phyloP scores from a whole-genome alignment of 2,113 vertebrate genomes.

The Halcyon senegalensis region DNA sequence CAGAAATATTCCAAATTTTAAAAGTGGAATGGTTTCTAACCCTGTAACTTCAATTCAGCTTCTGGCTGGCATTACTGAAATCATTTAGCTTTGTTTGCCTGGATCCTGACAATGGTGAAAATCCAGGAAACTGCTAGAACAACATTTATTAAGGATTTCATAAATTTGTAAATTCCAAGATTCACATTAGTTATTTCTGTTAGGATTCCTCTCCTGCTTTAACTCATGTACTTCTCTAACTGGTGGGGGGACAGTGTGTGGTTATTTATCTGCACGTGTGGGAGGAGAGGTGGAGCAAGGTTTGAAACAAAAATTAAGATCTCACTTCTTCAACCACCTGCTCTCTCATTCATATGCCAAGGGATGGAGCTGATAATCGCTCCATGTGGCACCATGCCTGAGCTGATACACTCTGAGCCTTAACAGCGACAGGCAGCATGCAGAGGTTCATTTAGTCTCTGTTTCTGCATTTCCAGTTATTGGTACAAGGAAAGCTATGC shows the following conservation, averaged over 20 bases:
- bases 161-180: not conserved
- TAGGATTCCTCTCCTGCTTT: not conserved
- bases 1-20: not conserved
- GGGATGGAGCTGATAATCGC: not conserved
- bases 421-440: not conserved
- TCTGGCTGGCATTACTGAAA: not conserved
- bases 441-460: not conserved
- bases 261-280: not conserved
- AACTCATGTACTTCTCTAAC: not conserved
- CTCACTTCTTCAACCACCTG: not conserved
- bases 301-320: not conserved
- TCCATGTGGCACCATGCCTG: not conserved
- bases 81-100: not conserved
- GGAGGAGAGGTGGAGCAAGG: not conserved
- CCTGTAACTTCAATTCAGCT: not conserved
- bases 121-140: not conserved
- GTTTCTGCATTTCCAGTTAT: not conserved
- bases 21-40: not conserved
- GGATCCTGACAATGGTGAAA: not conserved
- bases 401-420: not conserved
- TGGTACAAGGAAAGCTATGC: not conserved
- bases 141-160: not conserved
- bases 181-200: not conserved
- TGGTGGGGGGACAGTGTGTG: not conserved
- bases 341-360: not conserved